Conservation (phyloP, 2,888 invertebrate species). For the Sthenelais limicola region DNA sequence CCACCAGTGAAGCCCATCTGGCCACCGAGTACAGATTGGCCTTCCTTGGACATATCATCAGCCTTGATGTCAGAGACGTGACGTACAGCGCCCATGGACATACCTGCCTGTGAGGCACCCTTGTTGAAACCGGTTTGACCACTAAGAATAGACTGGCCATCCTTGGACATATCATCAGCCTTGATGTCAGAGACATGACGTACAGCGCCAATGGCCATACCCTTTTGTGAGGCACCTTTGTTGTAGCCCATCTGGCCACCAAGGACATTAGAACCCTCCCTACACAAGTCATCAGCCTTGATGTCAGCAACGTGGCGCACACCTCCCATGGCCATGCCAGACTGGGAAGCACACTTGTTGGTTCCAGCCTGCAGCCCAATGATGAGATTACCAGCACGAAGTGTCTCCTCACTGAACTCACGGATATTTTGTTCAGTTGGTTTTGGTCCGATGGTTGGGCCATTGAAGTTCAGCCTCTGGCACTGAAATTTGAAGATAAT, state of each 20-base stretch:
- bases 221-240: conserved; percentile 67
- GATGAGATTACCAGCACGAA: conserved; percentile 62
- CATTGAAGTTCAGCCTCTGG: conserved; percentile 63
- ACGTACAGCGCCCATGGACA: conserved; percentile 67
- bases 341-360: conserved; percentile 68
- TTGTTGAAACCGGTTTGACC: conserved; percentile 69
- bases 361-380: conserved; percentile 69
- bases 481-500: conserved; percentile 4
- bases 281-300: conserved; percentile 62
- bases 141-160: conserved; percentile 63
- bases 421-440: conserved; percentile 60
- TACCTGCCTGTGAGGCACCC: conserved; percentile 65
- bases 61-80: conserved; percentile 68
- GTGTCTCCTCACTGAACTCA: conserved; percentile 64
- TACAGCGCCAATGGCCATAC: conserved; percentile 64
- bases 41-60: conserved; percentile 62
- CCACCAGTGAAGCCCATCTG: conserved; percentile 70
- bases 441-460: conserved; percentile 63
- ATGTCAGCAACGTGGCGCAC: conserved; percentile 59
- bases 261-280: conserved; percentile 61
- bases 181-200: conserved; percentile 58
- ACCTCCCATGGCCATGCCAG: conserved; percentile 67
- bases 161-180: conserved; percentile 62
- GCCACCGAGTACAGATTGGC: conserved; percentile 63
- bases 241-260: conserved; percentile 68